phyloP scores from a whole-genome alignment of 1,140 invertebrate genomes.

The Agrypnia vestita region DNA sequence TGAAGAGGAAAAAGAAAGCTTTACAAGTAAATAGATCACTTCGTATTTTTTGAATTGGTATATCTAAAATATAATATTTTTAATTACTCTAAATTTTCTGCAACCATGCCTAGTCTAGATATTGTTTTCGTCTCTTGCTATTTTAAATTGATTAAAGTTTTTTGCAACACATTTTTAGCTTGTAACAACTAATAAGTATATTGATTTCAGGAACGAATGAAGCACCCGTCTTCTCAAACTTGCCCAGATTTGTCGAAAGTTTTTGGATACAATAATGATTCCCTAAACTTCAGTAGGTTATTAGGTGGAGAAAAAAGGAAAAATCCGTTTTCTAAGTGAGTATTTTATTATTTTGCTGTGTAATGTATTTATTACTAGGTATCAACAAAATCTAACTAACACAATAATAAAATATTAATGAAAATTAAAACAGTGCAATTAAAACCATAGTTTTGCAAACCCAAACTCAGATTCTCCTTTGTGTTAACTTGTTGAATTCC shows the following conservation, averaged over 20 bases:
- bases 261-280: conserved; percentile 60
- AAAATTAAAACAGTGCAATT: no score
- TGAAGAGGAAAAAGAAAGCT: conserved; percentile 81
- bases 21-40: conserved; percentile 74
- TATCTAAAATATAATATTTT: background rate
- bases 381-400: no score
- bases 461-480: no score
- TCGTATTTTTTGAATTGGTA: background rate
- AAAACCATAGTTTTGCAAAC: no score
- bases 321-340: conserved; percentile 83
- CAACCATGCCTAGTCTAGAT: background rate
- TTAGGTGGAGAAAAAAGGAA: conserved; percentile 78
- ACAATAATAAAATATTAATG: no score
- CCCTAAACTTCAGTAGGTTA: conserved; percentile 69
- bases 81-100: background rate
- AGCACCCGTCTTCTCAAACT: conserved; percentile 64
- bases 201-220: conserved; percentile 68
- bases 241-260: conserved; percentile 61
- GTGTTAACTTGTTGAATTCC: no score
- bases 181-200: no score
- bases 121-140: background rate
- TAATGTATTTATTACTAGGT: no score
- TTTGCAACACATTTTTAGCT: background rate
- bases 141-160: conserved; percentile 14
- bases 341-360: conserved; percentile 46